Evolutionary conservation across 64 coral and sea anemone species (phyloP).

Genomic region (Porites lutea): DNA sequence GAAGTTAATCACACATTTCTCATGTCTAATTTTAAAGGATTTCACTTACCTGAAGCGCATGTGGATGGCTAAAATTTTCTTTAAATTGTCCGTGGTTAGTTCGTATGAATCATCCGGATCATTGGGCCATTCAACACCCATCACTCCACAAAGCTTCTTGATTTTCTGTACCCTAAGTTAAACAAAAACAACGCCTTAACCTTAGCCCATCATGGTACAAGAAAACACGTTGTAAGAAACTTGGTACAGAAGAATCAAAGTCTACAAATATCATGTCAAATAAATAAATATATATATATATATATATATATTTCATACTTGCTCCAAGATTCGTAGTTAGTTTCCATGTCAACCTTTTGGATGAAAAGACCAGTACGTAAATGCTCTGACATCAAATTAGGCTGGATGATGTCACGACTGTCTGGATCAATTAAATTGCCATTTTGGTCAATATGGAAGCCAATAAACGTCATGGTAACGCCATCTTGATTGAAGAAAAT

Average conservation of each 20-base stretch:
- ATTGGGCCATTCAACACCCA: slow-evolving; percentile 34
- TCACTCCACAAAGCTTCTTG: slow-evolving; percentile 49
- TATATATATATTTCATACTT: slow-evolving; percentile 41
- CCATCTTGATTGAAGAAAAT: slow-evolving; percentile 92
- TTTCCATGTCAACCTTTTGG: slow-evolving; percentile 64
- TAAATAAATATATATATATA: no score
- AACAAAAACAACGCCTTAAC: not conserved
- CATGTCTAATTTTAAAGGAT: no score
- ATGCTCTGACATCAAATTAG: slow-evolving; percentile 46
- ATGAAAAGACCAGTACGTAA: slow-evolving; percentile 39
- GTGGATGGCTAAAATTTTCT: slow-evolving; percentile 87
- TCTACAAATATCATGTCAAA: no score
- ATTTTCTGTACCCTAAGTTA: slow-evolving; percentile 43
- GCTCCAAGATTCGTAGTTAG: slow-evolving; percentile 31
- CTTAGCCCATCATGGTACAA: no score
- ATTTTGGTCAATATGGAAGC: slow-evolving; percentile 65
- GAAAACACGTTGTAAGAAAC: no score
- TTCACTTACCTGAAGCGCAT: slow-evolving; percentile 61
- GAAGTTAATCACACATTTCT: no score
- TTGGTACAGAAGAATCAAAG: no score
- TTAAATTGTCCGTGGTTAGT: slow-evolving; percentile 78
- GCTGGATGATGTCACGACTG: slow-evolving; percentile 21
- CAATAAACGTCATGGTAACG: slow-evolving; percentile 90
- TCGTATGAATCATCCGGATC: slow-evolving; percentile 71
- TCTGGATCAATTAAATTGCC: slow-evolving; percentile 80